Conservation (phyloP, 1,140 invertebrate species). For the Zophobas atratus region DNA sequence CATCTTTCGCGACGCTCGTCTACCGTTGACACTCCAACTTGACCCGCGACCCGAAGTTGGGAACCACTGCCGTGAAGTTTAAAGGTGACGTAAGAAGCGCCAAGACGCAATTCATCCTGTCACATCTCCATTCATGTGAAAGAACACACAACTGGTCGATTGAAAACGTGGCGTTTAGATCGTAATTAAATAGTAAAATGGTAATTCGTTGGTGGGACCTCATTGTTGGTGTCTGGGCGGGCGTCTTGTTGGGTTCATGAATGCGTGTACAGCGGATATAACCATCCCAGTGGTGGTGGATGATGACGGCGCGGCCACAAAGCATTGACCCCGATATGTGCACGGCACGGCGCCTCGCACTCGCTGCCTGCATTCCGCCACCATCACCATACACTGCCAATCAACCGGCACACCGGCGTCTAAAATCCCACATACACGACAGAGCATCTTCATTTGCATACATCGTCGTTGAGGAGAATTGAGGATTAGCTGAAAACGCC, state of each 20-base stretch:
- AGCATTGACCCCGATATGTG: constrained; percentile 40
- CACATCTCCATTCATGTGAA: constrained; percentile 12
- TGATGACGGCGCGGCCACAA: constrained; percentile 28
- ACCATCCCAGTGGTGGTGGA: neutral
- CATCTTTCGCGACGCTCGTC: too few species aligned
- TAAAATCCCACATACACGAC: constrained; percentile 32
- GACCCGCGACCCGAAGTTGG: too few species aligned
- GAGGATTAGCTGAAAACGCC: too few species aligned
- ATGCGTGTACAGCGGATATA: constrained; percentile 14
- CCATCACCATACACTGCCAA: constrained; percentile 35
- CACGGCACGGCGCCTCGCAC: constrained; percentile 34
- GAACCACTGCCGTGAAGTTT: too few species aligned
- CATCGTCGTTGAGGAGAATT: neutral
- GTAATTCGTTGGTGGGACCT: constrained; percentile 19
- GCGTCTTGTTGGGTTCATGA: constrained; percentile 17
- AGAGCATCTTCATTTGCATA: constrained; percentile 39
- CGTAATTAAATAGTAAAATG: constrained; percentile 21
- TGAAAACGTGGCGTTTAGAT: neutral
- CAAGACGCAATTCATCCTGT: neutral
- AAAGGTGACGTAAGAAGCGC: neutral
- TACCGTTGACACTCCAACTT: too few species aligned
- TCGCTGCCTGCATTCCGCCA: constrained; percentile 25
- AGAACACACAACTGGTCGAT: neutral
- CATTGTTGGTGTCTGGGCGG: constrained; percentile 33
- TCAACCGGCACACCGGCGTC: constrained; percentile 34